Percentiles rank a stretch among this genome's conserved stretches.
These are phyloP conservation scores for Nezara viridula DNA, from an alignment of 2,888 invertebrate species.

Conservation along the genomic window DNA sequence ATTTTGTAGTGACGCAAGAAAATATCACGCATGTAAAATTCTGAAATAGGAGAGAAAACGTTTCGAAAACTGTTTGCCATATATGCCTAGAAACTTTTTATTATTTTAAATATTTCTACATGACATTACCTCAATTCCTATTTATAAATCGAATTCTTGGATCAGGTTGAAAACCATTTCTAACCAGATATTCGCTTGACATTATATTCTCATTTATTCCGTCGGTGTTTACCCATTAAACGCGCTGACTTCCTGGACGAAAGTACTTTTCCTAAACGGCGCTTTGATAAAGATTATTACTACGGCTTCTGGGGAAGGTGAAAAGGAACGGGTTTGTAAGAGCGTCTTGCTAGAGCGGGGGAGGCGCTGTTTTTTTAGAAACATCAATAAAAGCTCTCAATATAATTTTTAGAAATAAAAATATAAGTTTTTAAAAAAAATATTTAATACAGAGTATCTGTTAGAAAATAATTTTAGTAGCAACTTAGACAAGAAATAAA, in stretches of 20 bases:
- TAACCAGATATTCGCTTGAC: no score
- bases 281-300: slow-evolving; percentile 42
- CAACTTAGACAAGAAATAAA: no score
- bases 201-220: neutral
- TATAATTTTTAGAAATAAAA: neutral
- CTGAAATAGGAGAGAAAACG: no score
- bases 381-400: neutral
- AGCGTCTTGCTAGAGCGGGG: neutral
- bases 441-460: neutral
- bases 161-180: no score
- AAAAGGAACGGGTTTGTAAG: slow-evolving; percentile 6
- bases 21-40: no score
- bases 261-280: slow-evolving; percentile 34
- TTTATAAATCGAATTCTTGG: no score
- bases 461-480: neutral
- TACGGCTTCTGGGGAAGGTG: neutral
- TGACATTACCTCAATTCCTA: no score
- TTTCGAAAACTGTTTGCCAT: no score
- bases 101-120: no score
- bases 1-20: no score
- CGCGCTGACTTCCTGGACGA: slow-evolving; percentile 31
- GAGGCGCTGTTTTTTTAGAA: neutral
- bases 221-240: neutral
- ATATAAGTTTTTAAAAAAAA: no score
- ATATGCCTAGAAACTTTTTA: no score